Conservation (phyloP, 2,113 vertebrate species). For the Mormoops blainvillei region DNA sequence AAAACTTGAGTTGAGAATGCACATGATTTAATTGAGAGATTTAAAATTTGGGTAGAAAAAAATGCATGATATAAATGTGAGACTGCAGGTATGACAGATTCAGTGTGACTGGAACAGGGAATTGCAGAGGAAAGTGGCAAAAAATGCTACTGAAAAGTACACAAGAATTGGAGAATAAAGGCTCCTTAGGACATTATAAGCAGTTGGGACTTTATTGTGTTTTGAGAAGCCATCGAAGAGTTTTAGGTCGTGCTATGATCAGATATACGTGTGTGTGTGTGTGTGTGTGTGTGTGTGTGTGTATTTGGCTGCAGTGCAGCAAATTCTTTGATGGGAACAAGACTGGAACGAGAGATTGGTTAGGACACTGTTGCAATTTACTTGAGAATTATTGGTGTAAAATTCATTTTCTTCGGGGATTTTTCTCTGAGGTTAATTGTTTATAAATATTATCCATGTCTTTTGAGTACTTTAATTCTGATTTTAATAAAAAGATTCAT, state of each 20-base stretch:
- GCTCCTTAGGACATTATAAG: neutral
- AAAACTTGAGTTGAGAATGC: constrained; percentile 5
- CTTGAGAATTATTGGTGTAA: neutral
- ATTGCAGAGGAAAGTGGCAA: neutral
- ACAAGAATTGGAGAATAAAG: neutral
- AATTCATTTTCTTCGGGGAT: neutral
- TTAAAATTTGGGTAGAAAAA: constrained; percentile 28
- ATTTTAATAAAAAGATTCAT: neutral
- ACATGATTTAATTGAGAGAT: neutral
- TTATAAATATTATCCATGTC: neutral
- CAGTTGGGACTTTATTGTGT: neutral
- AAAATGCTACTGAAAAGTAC: neutral
- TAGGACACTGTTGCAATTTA: neutral
- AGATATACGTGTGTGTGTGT: neutral
- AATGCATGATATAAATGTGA: neutral
- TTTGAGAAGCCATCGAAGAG: constrained; percentile 23
- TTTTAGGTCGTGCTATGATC: neutral
- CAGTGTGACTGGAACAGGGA: neutral
- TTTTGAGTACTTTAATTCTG: constrained; percentile 12
- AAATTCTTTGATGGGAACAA: neutral
- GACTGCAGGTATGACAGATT: neutral
- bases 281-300: too few relatives aligned
- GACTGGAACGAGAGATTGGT: neutral
- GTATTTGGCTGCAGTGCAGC: neutral
- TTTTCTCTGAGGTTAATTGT: constrained; percentile 16